Evolutionary conservation across 1,140 invertebrate genomes (phyloP).

Genomic region (Drosophila ananassae): DNA sequence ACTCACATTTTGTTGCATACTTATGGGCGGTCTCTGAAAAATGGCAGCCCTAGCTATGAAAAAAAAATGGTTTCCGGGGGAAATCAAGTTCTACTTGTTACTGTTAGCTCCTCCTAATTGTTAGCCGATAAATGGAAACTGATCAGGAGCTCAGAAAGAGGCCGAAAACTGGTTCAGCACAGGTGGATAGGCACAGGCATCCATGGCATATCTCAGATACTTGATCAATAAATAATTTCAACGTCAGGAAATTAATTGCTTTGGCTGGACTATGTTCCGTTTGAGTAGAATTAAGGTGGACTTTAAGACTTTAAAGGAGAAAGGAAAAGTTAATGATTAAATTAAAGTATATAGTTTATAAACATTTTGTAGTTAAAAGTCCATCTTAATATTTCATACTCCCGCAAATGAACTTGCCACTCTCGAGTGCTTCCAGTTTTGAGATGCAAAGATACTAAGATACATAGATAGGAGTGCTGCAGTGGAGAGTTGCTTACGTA

Average conservation of each 20-base stretch:
- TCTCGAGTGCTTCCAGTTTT: conserved; percentile 54
- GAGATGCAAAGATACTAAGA: conserved; percentile 1
- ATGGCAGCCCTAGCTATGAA: background rate
- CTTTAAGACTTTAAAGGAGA: background rate
- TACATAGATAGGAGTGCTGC: conserved; percentile 29
- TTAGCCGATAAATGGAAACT: background rate
- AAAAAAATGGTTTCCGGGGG: background rate
- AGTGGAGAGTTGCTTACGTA: conserved; percentile 42
- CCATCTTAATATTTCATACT: background rate
- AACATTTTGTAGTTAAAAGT: background rate
- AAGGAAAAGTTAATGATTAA: background rate
- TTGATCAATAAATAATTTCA: conserved; percentile 47
- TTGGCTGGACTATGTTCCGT: conserved; percentile 24
- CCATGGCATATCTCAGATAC: conserved; percentile 13
- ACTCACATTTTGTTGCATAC: conserved; percentile 48
- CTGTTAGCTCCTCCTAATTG: conserved; percentile 33
- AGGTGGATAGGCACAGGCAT: conserved; percentile 7
- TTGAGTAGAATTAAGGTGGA: conserved; percentile 12
- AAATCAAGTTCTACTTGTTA: conserved; percentile 21
- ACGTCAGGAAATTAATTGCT: conserved; percentile 59
- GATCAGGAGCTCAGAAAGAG: conserved; percentile 3
- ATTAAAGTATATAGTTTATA: background rate
- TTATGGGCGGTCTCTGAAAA: conserved; percentile 36
- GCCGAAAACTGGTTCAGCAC: conserved; percentile 36
- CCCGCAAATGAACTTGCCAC: conserved; percentile 63